Base-by-base conservation (phyloP, 2,113 vertebrate genomes). In the Rhodinocichla rosea region DNA sequence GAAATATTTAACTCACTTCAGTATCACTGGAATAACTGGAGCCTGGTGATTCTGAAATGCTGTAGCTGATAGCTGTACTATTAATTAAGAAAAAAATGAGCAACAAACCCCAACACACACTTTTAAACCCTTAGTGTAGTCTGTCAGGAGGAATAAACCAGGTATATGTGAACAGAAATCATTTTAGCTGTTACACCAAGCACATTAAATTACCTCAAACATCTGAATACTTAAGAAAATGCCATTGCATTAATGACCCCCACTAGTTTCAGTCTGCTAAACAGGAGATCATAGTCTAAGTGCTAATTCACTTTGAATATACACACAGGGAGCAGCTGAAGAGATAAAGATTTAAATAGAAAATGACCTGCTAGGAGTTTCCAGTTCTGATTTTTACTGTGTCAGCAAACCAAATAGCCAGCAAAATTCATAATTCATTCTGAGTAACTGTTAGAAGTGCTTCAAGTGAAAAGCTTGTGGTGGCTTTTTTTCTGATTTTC, bases 261-360 rank as follows among this genome's bases (percentile, higher is more conserved):
- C 60, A 78, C 83, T 64, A 70, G 86, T 68, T 92, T 37, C 73
- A 92, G 60, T 56, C 69, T 92, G 10, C 73, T 71, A 64, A 92
- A 75, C 70, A 89, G 49, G 32, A 82, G 52, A 92, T 84, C 74
- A 87, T 1, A 84, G 42, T 39, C 0, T 50, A 89, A 93, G 60
- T 60, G 62, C 52, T 92, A 65, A 69, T 78, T 78, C 39, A 64
- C 60, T 92, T 50, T 57, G 74, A 87, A 82, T 56, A 75, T 32
- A 73, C n/a, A 73, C 84, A 82, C 22, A 75, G 62, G 40, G 77
- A 87, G 32, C 47, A 91, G 56, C 40, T 84, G 65, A 90, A 87
- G 73, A 76, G n/a, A 81, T 32, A 82, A 82, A 89, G 68, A 95
- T 63, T 89, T 78, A 67, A 84, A 92, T 24, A 81, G 75, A 87